A percentile compares a stretch with the other conserved stretches of the same genome.
phyloP scores from a whole-genome alignment of 2,797 vertebrate genomes.

The Falco concolor region DNA sequence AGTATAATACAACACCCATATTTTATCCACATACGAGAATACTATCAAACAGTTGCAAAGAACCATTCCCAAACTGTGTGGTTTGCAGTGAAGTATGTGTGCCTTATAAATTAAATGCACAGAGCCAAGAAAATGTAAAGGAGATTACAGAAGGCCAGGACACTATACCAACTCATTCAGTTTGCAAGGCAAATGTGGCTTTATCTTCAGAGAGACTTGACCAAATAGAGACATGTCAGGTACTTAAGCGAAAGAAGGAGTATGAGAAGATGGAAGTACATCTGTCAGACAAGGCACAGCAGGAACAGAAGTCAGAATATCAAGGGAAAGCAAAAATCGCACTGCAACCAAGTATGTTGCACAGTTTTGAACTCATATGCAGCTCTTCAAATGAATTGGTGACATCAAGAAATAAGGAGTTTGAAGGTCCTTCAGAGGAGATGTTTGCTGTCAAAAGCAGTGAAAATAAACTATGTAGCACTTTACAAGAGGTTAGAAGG shows the following conservation, averaged over 20 bases:
- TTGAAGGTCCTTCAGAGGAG: neutral
- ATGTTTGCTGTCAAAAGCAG: neutral
- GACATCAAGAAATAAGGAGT: neutral
- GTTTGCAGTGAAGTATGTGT: neutral
- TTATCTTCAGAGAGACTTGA: neutral
- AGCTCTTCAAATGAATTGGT: neutral
- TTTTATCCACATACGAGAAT: neutral
- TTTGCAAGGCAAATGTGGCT: neutral
- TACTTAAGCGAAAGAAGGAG: neutral
- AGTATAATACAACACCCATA: neutral
- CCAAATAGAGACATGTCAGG: neutral
- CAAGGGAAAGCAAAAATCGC: neutral
- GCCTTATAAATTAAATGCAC: neutral
- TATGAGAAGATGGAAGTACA: neutral
- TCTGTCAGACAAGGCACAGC: neutral
- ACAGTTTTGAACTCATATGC: neutral
- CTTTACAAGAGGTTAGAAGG: conserved; percentile 37
- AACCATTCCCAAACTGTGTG: neutral
- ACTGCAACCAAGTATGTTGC: neutral
- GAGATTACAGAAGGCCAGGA: neutral
- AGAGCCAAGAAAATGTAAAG: neutral
- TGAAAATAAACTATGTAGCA: neutral
- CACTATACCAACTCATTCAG: neutral
- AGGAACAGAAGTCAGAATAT: neutral
- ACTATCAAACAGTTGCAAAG: neutral